These are phyloP conservation scores for Xestia xanthographa DNA, from an alignment of 2,888 invertebrate genomes.

Conservation along the genomic window DNA sequence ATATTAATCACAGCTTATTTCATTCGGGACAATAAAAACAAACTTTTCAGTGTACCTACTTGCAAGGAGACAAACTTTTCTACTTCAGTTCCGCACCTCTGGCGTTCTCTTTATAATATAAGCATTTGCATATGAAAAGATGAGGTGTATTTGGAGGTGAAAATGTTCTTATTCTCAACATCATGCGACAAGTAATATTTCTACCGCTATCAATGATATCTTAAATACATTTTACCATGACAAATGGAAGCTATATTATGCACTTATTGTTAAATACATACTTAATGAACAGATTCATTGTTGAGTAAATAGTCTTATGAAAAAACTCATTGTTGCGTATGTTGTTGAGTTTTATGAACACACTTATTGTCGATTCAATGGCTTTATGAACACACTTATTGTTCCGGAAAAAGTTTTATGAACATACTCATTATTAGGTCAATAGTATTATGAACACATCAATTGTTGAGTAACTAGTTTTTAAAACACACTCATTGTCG, in stretches of 20 bases:
- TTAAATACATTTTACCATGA: background rate
- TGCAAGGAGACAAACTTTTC: constrained; percentile 61
- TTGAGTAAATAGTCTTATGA: background rate
- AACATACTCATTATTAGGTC: background rate
- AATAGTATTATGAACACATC: background rate
- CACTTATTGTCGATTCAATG: background rate
- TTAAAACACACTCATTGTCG: background rate
- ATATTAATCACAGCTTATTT: constrained; percentile 66
- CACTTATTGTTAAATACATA: background rate
- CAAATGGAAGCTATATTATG: background rate
- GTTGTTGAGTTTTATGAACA: background rate
- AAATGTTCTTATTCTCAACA: constrained; percentile 33
- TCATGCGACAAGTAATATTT: constrained; percentile 34
- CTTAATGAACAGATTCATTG: background rate
- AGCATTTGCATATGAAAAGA: constrained; percentile 69
- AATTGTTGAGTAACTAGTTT: background rate
- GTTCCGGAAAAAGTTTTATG: background rate
- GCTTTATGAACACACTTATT: background rate
- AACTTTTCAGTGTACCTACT: constrained; percentile 63
- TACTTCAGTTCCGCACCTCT: constrained; percentile 37
- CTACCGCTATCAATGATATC: background rate
- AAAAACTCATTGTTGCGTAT: background rate
- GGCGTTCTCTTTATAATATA: constrained; percentile 54
- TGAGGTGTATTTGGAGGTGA: constrained; percentile 54
- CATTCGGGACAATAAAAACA: constrained; percentile 69